Conservation (phyloP, 2,888 invertebrate genomes). For the Tanypteryx hageni region DNA sequence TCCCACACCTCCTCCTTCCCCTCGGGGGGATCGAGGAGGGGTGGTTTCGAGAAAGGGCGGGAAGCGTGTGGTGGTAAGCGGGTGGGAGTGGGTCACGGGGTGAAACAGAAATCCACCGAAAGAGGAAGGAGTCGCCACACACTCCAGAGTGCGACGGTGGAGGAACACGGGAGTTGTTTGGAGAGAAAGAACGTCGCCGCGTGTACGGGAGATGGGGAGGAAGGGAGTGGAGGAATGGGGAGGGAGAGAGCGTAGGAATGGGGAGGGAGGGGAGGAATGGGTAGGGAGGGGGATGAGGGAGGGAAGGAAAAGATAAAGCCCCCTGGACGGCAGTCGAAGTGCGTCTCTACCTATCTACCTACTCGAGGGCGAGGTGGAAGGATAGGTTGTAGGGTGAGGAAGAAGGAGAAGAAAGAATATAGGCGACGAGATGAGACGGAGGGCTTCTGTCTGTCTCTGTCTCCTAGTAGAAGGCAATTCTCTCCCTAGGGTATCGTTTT, state of each 20-base stretch:
- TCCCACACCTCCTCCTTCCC: neutral
- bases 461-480: neutral
- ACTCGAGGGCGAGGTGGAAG: neutral
- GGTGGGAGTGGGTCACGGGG: neutral
- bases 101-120: too few species aligned
- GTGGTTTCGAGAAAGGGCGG: neutral
- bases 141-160: too few species aligned
- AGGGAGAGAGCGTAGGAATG: too few species aligned
- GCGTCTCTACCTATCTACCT: conserved; percentile 24
- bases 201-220: neutral
- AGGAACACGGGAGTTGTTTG: conserved; percentile 9
- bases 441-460: neutral
- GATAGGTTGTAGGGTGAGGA: neutral
- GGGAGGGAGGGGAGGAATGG: neutral
- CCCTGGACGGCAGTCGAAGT: conserved; percentile 8
- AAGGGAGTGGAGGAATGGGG: neutral
- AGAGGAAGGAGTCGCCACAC: too few species aligned
- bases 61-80: neutral
- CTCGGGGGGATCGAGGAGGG: neutral
- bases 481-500: conserved; percentile 32
- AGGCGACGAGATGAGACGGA: neutral
- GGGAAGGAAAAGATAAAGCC: neutral
- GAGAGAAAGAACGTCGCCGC: neutral
- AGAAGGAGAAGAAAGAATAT: neutral
- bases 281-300: neutral